A percentile compares a stretch with the other conserved stretches of the same genome.
Conservation (phyloP, 2,113 vertebrate species). For the Rynchops niger region DNA sequence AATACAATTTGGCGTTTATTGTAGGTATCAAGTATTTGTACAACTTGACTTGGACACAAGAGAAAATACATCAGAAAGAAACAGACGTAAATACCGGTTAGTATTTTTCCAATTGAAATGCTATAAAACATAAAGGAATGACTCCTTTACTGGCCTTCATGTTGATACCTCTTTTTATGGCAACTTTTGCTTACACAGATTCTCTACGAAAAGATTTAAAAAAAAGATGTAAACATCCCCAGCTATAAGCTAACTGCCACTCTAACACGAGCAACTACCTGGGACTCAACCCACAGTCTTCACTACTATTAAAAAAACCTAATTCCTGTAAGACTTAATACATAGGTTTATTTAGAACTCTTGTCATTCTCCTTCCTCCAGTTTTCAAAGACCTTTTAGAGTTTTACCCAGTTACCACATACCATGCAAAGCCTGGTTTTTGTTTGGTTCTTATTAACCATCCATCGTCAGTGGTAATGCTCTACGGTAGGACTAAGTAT, state of each 20-base stretch:
- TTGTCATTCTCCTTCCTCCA: neutral
- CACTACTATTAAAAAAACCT: neutral
- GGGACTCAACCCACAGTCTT: neutral
- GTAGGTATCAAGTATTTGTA: neutral
- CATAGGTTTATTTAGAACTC: fast-evolving
- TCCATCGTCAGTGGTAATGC: neutral
- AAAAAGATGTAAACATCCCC: neutral
- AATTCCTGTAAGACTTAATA: neutral
- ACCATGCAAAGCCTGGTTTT: neutral
- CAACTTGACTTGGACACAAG: neutral
- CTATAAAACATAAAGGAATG: neutral
- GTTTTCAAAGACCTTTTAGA: neutral
- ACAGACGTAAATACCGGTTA: neutral
- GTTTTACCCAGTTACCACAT: neutral
- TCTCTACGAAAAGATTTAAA: neutral
- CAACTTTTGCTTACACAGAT: neutral
- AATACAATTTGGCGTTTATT: neutral
- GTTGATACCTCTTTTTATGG: neutral
- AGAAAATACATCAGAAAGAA: neutral
- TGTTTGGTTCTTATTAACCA: neutral
- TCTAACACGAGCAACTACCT: neutral
- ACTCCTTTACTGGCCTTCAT: neutral
- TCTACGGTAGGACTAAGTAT: neutral
- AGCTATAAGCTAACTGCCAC: neutral
- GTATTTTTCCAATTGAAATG: neutral